Percentiles rank a stretch among this genome's conserved stretches.
Evolutionary conservation across 35 echinoderm and acorn worm genomes (phyloP).

Genomic region (Diadema setosum): DNA sequence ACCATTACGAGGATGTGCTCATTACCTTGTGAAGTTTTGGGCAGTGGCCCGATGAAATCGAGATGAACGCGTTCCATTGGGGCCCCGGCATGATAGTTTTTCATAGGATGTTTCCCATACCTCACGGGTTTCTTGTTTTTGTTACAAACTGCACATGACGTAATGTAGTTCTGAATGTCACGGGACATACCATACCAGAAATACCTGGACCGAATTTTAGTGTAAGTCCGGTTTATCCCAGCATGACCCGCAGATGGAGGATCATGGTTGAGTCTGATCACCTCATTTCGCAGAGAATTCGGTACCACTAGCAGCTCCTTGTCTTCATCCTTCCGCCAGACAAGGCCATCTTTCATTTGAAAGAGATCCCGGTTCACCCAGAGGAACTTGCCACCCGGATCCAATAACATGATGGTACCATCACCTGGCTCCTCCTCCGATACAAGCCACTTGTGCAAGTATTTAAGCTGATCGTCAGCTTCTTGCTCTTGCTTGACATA

Average conservation of each 20-base stretch:
- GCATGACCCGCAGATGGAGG: constrained; percentile 33
- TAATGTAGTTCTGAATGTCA: constrained; percentile 16
- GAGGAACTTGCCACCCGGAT: neutral
- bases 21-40: no score
- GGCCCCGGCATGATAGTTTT: constrained; percentile 9
- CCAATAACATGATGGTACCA: neutral
- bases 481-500: neutral
- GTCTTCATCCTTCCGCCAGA: neutral
- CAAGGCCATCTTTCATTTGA: neutral
- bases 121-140: constrained; percentile 10
- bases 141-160: constrained; percentile 9
- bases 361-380: neutral
- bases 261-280: constrained; percentile 38
- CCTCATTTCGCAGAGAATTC: neutral
- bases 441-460: neutral
- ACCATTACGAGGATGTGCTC: constrained; percentile 51
- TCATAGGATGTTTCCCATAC: neutral
- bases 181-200: constrained; percentile 43
- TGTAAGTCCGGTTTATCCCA: neutral
- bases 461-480: neutral
- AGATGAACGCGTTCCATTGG: no score
- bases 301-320: neutral
- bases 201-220: neutral
- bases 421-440: neutral
- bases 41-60: no score